phyloP scores from a whole-genome alignment of 2,888 invertebrate genomes.

The Eupithecia exiguata region DNA sequence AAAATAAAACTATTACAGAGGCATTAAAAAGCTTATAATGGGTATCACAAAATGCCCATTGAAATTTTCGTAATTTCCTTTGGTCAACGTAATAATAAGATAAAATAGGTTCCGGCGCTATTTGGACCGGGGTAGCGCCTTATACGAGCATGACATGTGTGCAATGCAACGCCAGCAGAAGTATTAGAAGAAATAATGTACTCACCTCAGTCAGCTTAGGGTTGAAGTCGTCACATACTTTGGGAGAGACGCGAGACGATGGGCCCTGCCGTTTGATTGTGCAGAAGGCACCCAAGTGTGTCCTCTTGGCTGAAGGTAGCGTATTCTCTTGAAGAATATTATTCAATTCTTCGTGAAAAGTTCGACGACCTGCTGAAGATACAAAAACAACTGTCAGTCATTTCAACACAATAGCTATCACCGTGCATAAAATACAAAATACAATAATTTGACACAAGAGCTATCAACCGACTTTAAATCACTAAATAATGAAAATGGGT shows the following conservation, averaged over 20 bases:
- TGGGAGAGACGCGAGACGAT: background rate
- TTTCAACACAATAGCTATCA: background rate
- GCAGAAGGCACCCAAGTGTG: background rate
- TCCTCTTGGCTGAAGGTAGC: background rate
- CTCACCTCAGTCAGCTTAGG: conserved; percentile 9
- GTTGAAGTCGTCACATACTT: conserved; percentile 1
- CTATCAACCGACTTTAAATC: background rate
- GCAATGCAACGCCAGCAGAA: background rate
- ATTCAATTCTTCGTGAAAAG: background rate
- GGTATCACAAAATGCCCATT: too few relatives aligned
- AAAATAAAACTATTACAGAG: too few relatives aligned
- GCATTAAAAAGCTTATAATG: too few relatives aligned
- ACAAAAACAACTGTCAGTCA: background rate
- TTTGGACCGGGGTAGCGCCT: too few relatives aligned
- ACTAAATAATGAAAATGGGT: too few relatives aligned
- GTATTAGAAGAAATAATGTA: background rate
- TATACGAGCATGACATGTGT: background rate
- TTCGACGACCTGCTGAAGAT: background rate
- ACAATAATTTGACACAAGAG: background rate
- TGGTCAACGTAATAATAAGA: too few relatives aligned
- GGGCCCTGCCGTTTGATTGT: background rate
- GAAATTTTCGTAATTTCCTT: too few relatives aligned
- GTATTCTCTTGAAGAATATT: background rate
- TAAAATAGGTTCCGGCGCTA: too few relatives aligned
- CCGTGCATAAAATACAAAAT: background rate